Conservation (phyloP, 2,888 invertebrate species). For the Celastrina argiolus region DNA sequence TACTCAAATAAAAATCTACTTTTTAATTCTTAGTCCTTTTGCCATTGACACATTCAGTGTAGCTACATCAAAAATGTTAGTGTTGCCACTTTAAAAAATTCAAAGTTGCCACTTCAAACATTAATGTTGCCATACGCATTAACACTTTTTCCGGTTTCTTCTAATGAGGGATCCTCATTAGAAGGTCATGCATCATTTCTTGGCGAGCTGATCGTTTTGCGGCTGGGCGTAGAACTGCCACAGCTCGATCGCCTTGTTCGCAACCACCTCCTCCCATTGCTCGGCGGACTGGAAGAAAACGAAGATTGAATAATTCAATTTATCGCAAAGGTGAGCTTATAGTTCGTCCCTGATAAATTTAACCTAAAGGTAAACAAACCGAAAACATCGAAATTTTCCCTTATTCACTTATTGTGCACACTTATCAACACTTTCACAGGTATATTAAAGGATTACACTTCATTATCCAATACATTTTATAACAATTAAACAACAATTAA, state of each 20-base stretch:
- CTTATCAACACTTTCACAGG: too few species aligned
- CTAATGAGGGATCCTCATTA: constrained; percentile 71
- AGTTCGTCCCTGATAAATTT: too few species aligned
- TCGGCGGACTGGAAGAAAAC: constrained; percentile 80
- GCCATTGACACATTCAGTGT: not conserved
- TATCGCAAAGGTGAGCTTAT: too few species aligned
- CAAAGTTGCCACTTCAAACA: not conserved
- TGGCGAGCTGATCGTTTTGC: constrained; percentile 63
- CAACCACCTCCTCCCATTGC: constrained; percentile 88
- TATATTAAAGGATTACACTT: too few species aligned
- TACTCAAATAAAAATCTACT: not conserved
- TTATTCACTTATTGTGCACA: too few species aligned
- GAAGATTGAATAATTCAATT: too few species aligned
- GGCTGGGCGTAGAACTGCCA: constrained; percentile 87
- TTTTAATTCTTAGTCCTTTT: not conserved
- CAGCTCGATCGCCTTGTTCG: constrained; percentile 90
- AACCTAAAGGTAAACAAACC: too few species aligned
- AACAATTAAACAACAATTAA: too few species aligned
- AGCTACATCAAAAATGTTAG: not conserved
- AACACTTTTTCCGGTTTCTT: constrained; percentile 47
- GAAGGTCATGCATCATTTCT: constrained; percentile 78
- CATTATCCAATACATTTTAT: too few species aligned
- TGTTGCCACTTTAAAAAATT: constrained; percentile 9
- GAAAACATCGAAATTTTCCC: too few species aligned
- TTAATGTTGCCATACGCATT: too few species aligned